phyloP scores from a whole-genome alignment of 2,888 invertebrate genomes.

The Andrena haemorrhoa region DNA sequence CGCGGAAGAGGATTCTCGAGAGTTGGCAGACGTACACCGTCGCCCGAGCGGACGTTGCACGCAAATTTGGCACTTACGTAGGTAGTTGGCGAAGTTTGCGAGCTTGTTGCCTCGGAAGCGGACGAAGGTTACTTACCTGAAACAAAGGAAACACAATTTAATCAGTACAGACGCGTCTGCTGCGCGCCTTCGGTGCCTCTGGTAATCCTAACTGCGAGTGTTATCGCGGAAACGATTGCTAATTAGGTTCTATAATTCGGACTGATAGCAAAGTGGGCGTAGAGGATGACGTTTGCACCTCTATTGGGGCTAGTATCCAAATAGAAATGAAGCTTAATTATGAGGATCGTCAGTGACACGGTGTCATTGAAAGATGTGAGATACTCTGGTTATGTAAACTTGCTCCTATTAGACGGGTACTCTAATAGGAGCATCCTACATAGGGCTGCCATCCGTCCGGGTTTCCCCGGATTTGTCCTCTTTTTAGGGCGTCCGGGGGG shows the following conservation, averaged over 20 bases:
- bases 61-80: constrained; percentile 54
- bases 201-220: not conserved
- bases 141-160: constrained; percentile 65
- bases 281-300: not conserved
- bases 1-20: constrained; percentile 6
- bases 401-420: no score
- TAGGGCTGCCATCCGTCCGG: no score
- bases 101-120: constrained; percentile 10
- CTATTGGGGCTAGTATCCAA: not conserved
- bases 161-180: constrained; percentile 25
- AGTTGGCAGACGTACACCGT: constrained; percentile 13
- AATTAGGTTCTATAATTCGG: not conserved
- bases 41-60: not conserved
- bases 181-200: not conserved
- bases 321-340: no score
- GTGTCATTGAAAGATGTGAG: no score
- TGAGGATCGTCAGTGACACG: no score
- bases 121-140: constrained; percentile 73
- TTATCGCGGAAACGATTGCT: constrained; percentile 16
- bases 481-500: no score
- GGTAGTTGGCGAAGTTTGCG: constrained; percentile 24
- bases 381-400: no score
- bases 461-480: no score
- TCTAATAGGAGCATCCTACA: no score
- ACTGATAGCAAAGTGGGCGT: not conserved